These are phyloP conservation scores for Formica exsecta DNA, from an alignment of 1,140 invertebrate genomes.

Conservation along the genomic window DNA sequence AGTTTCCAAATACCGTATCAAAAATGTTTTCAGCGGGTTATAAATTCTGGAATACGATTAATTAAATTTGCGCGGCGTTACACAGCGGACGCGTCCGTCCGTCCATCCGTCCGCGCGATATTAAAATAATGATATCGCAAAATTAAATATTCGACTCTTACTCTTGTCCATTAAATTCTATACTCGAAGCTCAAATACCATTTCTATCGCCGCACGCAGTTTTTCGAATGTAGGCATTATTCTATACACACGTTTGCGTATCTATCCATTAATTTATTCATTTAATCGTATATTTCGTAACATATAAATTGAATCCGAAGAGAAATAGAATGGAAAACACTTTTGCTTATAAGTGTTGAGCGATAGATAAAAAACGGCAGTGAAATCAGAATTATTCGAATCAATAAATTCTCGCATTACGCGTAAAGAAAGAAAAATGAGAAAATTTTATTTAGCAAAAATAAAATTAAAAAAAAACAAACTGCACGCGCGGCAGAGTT, in stretches of 20 bases:
- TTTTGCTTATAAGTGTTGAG: neutral
- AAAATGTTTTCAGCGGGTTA: slow-evolving; percentile 56
- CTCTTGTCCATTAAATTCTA: slow-evolving; percentile 21
- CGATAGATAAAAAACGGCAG: neutral
- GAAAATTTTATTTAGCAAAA: slow-evolving; percentile 14
- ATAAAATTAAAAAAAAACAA: too few relatives aligned
- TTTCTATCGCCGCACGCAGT: neutral
- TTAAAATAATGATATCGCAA: slow-evolving; percentile 60
- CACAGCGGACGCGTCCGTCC: slow-evolving; percentile 38
- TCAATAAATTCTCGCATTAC: neutral
- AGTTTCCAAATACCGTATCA: slow-evolving; percentile 60
- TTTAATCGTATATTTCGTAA: neutral
- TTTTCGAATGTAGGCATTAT: slow-evolving; percentile 18
- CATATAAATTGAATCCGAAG: slow-evolving; percentile 12
- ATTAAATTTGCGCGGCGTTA: slow-evolving; percentile 49
- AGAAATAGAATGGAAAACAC: neutral
- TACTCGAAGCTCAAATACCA: neutral
- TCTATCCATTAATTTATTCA: slow-evolving; percentile 18
- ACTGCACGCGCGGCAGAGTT: neutral
- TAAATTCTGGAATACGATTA: slow-evolving; percentile 62
- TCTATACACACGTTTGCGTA: neutral
- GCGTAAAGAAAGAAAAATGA: neutral
- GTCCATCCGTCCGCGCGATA: slow-evolving; percentile 32
- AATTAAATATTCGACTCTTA: slow-evolving; percentile 47
- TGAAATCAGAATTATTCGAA: slow-evolving; percentile 14